Evolutionary conservation across 2,888 invertebrate genomes (phyloP).

Genomic region (Automeris io): DNA sequence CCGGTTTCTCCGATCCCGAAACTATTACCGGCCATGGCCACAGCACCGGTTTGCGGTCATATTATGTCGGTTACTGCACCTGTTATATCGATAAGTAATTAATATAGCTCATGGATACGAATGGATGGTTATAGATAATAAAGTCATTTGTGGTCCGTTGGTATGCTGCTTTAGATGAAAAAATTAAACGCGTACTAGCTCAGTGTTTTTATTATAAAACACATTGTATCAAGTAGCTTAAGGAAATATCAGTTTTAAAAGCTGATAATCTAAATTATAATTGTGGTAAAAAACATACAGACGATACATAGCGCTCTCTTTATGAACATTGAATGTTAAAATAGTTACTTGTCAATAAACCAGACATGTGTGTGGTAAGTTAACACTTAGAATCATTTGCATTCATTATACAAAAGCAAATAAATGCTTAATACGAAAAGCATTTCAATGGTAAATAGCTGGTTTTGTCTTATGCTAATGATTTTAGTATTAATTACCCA

Average conservation of each 20-base stretch:
- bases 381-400: slow-evolving; percentile 20
- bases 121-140: slow-evolving; percentile 18
- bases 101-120: slow-evolving; percentile 17
- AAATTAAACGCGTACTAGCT: not conserved
- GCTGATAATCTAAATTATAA: too few species aligned
- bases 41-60: slow-evolving; percentile 30
- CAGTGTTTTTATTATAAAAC: slow-evolving; percentile 12
- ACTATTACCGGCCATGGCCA: slow-evolving; percentile 36
- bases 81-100: slow-evolving; percentile 22
- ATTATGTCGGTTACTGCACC: slow-evolving; percentile 14
- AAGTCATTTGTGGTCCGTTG: slow-evolving; percentile 21
- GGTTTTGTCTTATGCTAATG: slow-evolving; percentile 6
- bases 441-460: slow-evolving; percentile 8
- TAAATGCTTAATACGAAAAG: slow-evolving; percentile 12
- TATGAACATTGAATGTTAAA: not conserved
- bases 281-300: too few species aligned
- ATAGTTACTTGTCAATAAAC: slow-evolving; percentile 3
- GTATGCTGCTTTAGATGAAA: not conserved
- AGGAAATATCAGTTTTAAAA: slow-evolving; percentile 24
- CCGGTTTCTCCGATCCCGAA: slow-evolving; percentile 37
- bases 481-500: slow-evolving; percentile 2
- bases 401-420: slow-evolving; percentile 19
- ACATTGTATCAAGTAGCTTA: slow-evolving; percentile 19
- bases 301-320: too few species aligned
- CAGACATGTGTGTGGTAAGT: slow-evolving; percentile 11